Conservation (phyloP, 2,113 vertebrate genomes). For the Gavia stellata region DNA sequence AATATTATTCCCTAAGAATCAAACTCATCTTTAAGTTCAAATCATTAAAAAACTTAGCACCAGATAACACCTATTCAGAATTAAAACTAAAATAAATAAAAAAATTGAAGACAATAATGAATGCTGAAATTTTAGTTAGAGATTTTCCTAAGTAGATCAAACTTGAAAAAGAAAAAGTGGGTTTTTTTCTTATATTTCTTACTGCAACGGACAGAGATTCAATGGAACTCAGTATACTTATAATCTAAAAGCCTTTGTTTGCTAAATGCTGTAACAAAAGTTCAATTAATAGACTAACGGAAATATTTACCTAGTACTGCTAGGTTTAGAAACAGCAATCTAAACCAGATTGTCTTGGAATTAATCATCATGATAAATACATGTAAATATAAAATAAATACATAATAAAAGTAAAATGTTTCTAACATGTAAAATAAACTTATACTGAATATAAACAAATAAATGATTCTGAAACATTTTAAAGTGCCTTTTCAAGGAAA, state of each 20-base stretch:
- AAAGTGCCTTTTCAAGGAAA: not conserved
- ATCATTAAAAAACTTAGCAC: not conserved
- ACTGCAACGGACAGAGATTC: not conserved
- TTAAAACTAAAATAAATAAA: not conserved
- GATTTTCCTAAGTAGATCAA: not conserved
- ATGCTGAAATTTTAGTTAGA: not conserved
- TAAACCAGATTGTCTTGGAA: not conserved
- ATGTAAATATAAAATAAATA: not conserved
- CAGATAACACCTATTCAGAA: not conserved
- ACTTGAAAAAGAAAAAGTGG: fast-evolving
- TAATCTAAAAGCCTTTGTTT: not conserved
- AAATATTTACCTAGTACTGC: not conserved
- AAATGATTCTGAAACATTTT: not conserved
- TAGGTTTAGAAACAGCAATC: not conserved
- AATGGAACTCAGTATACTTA: not conserved
- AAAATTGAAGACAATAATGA: not conserved
- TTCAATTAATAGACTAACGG: not conserved
- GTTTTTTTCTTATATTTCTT: not conserved
- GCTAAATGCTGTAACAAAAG: not conserved
- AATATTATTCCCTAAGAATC: not conserved
- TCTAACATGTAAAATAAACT: not conserved
- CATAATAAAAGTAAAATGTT: not conserved
- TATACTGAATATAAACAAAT: not conserved
- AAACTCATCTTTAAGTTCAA: not conserved
- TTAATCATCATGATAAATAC: not conserved